Evolutionary conservation across 1,140 invertebrate genomes (phyloP), one percentile per base, ranked within the genome.

Genomic region (Brachionus plicatilis): DNA sequence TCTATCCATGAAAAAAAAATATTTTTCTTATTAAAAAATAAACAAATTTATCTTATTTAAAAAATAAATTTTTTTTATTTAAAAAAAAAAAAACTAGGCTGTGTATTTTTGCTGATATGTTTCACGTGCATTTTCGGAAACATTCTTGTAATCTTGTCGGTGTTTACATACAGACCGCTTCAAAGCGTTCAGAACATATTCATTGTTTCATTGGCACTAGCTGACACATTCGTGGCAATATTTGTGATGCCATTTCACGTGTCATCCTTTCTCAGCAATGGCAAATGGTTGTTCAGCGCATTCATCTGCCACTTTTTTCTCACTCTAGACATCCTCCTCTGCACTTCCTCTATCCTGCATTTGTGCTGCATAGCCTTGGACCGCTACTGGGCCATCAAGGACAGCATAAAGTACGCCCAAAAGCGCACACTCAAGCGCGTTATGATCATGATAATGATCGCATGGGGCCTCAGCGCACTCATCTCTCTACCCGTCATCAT

Each of bases 171-270:
- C 89, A 93, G 95, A 87, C 96, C 96, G 5, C 90, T 99, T n/a
- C 92, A 96, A 82, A 97, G 96, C 84, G 96, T 98, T 1, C 96
- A 98, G 87, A 99, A 99, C 90, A 98, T 97, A 90, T 97, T 98
- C 89, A 95, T 99, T 86, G 96, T 99, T 0, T 98, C 96, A 7
- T 89, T 99, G 82, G 97, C 97, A 0, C 94, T 97, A n/a, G 96
- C 96, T 0, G 97, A 99, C 89, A 91, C 99, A n/a, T 95, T 95
- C 8, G 96, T 99, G 0, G 97, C 96, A 0, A 92, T 97, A 68
- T 91, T 98, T 17, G 97, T 99, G 24, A 93, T 99, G 91, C 97
- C 97, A 11, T 93, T 99, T 86, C 97, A 97, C 89, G 94, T 99
- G 6, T 94, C 56, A 12, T 50, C 94, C 68, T 95, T 97, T 88